phyloP scores from a whole-genome alignment of 2,797 vertebrate genomes.

The Hypotaenidia okinawae region DNA sequence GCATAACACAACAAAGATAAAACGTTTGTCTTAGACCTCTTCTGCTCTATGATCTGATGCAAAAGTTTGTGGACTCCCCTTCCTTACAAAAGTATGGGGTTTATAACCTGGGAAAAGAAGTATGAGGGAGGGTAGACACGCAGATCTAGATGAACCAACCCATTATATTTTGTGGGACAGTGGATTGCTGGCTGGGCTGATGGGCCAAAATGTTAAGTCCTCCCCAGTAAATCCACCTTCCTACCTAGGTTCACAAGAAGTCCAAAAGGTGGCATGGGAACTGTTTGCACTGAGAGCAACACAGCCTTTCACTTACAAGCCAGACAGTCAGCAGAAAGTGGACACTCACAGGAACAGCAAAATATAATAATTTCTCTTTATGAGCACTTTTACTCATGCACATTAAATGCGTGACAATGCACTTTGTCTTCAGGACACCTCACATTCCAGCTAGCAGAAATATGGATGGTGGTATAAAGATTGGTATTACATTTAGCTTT shows the following conservation, averaged over 20 bases:
- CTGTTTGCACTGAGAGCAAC: background rate
- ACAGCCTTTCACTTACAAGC: background rate
- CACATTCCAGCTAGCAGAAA: slow-evolving; percentile 38
- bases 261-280: background rate
- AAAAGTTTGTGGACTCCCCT: background rate
- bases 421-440: slow-evolving; percentile 39
- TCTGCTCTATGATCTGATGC: background rate
- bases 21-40: background rate
- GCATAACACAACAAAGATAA: background rate
- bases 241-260: background rate
- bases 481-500: slow-evolving; percentile 23
- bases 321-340: slow-evolving; percentile 36
- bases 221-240: background rate
- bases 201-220: background rate
- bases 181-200: background rate
- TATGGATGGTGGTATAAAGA: slow-evolving; percentile 37
- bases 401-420: slow-evolving; percentile 15
- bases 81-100: background rate
- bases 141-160: background rate
- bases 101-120: background rate
- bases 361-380: slow-evolving; percentile 40
- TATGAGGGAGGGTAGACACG: background rate
- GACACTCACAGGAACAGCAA: background rate
- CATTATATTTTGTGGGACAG: background rate
- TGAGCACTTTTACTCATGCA: slow-evolving; percentile 16